Percentiles rank a stretch among this genome's conserved stretches.
Conservation (phyloP, 1,140 invertebrate genomes). For the Pararge aegeria region DNA sequence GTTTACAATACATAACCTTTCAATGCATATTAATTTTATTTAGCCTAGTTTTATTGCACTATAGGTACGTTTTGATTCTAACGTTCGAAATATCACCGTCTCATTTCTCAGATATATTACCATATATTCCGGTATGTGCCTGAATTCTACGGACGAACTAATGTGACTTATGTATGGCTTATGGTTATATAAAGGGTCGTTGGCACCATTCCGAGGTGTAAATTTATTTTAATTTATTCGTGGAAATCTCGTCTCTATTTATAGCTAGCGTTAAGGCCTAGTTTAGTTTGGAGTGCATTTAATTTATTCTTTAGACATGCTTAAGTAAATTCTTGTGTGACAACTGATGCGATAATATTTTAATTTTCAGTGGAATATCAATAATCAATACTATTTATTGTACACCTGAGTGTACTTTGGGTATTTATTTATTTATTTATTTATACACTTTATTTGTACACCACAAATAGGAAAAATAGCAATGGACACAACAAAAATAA, state of each 20-base stretch:
- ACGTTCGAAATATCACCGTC: too few species aligned
- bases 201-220: constrained; percentile 30
- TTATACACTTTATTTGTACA: too few species aligned
- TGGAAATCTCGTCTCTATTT: constrained; percentile 16
- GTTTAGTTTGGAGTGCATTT: constrained; percentile 4
- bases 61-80: too few species aligned
- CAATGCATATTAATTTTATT: too few species aligned
- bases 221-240: constrained; percentile 15
- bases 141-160: constrained; percentile 20
- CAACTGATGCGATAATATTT: background rate
- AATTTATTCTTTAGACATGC: constrained; percentile 13
- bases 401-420: too few species aligned
- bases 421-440: too few species aligned
- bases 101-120: too few species aligned
- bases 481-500: too few species aligned
- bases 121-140: constrained; percentile 7
- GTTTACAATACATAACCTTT: too few species aligned
- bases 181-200: constrained; percentile 31
- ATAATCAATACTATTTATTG: too few species aligned
- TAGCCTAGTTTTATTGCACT: too few species aligned
- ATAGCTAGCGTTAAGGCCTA: background rate
- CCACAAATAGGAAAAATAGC: too few species aligned
- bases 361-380: background rate
- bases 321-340: constrained; percentile 3
- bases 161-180: constrained; percentile 7